Evolutionary conservation across 2,888 invertebrate species (phyloP).

Genomic region (Melanotus villosus): DNA sequence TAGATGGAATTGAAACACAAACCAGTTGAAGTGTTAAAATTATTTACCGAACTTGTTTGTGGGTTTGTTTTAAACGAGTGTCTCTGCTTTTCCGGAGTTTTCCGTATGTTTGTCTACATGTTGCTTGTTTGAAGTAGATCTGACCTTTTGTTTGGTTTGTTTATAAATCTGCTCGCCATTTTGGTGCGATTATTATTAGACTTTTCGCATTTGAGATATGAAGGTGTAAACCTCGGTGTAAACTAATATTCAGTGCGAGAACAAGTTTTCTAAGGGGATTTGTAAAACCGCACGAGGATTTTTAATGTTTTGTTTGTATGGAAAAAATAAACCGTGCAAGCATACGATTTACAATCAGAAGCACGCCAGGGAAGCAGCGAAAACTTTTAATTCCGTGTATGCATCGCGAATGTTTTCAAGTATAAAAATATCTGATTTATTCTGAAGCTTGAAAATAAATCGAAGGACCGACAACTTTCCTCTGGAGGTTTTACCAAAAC

Average conservation of each 20-base stretch:
- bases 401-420: background rate
- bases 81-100: background rate
- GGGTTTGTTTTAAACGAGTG: conserved; percentile 17
- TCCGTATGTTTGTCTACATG: conserved; percentile 1
- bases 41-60: conserved; percentile 13
- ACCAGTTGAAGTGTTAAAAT: conserved; percentile 12
- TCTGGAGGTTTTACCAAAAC: background rate
- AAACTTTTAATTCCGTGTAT: conserved; percentile 28
- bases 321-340: too few relatives aligned
- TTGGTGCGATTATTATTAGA: too few relatives aligned
- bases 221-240: too few relatives aligned
- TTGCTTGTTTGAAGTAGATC: background rate
- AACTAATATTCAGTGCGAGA: too few relatives aligned
- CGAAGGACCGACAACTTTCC: conserved; percentile 19
- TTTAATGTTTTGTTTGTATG: too few relatives aligned
- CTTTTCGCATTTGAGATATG: too few relatives aligned
- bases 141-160: background rate
- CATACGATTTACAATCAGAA: background rate
- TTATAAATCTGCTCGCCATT: conserved; percentile 13
- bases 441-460: conserved; percentile 25
- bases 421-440: conserved; percentile 21
- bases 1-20: conserved; percentile 19
- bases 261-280: too few relatives aligned
- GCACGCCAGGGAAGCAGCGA: background rate
- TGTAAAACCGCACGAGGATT: too few relatives aligned